A percentile compares a stretch with the other conserved stretches of the same genome.
Evolutionary conservation across 2,797 vertebrate species (phyloP).

Genomic region (Gallinago solitaria): DNA sequence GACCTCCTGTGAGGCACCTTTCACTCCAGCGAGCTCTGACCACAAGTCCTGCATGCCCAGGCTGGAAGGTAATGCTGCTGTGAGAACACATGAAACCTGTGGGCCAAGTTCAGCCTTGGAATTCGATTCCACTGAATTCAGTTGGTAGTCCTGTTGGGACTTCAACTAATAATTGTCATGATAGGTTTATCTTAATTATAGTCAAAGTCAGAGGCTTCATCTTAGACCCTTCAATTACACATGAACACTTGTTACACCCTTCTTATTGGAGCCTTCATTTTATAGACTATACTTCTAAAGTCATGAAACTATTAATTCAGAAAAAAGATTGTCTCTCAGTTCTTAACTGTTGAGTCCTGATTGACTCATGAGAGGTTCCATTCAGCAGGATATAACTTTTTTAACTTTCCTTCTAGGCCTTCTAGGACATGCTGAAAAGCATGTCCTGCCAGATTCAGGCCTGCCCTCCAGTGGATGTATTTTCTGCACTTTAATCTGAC

Average conservation of each 20-base stretch:
- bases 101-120: neutral
- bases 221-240: neutral
- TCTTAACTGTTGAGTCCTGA: neutral
- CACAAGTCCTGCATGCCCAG: neutral
- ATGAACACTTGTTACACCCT: neutral
- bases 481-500: neutral
- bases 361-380: neutral
- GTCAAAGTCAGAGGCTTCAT: neutral
- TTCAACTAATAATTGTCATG: neutral
- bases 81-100: neutral
- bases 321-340: neutral
- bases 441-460: neutral
- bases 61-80: neutral
- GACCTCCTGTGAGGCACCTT: neutral
- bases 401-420: neutral
- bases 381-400: neutral
- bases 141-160: neutral
- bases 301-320: neutral
- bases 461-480: neutral
- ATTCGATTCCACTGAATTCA: neutral
- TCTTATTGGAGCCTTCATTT: neutral
- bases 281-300: neutral
- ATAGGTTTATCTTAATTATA: neutral
- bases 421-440: neutral
- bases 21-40: neutral